Base-by-base conservation (phyloP, 2,797 vertebrate species). In the Hylomyscus alleni region DNA sequence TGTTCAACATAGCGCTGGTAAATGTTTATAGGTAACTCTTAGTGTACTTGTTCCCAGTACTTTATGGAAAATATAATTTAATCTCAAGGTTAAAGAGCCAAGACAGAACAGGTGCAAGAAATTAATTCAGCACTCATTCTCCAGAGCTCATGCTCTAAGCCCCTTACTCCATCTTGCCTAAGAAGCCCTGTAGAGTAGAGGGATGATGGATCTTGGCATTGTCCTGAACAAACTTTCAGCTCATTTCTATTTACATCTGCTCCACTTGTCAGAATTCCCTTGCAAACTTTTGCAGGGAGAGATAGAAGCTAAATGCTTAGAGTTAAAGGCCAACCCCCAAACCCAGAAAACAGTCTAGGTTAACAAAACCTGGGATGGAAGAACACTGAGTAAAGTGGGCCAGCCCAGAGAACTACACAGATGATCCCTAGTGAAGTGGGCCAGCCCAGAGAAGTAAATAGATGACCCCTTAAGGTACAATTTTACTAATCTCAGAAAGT, bases 211-310 rank as follows among this genome's bases (percentile, higher is more conserved):
- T 20, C 12, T 22, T 24, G 29, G 26, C 52, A 31, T 62, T 88
- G 76, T 62, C 24, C 58, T 37, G 9, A 77, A 60, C 37, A 56
- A 26, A 11, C 6, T 17, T 89, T 50, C 83, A 58, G 24, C 11
- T 85, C 40, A 54, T 65, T 93, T 93, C 84, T 54, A 58, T 76
- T 86, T 90, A 4, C 22, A 44, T 95, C 50, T 93, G 44, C 15
- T 67, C 62, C 95, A 6, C 58, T 93, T 81, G 52, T 13, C 40
- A 85, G 77, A 90, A 77, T 13, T 69, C 26, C 34, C 94, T 92
- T 65, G 52, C 24, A 26, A 56, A 10, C 10, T 8, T 91, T 91
- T 56, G 76, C 29, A 77, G 56, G 40, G 19, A 65, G 72, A 83
- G n/a, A 47, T 3, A 72, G 29, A 58, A 92, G 26, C 26, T 77